Evolutionary conservation across 2,888 invertebrate genomes (phyloP).

Genomic region (Schrankia costaestrigalis): DNA sequence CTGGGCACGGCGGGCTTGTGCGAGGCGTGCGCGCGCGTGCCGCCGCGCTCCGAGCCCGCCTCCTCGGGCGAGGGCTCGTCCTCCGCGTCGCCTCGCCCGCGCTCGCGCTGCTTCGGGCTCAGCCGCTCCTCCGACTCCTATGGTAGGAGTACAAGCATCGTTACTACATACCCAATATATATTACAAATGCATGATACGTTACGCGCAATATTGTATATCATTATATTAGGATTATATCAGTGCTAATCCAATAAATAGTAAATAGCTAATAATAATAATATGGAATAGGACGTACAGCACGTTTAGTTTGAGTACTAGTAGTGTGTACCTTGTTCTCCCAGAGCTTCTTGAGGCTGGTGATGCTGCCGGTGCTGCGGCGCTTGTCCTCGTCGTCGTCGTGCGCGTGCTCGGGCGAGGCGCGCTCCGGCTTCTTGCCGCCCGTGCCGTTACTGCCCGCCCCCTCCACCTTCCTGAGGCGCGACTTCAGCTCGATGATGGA

Average conservation of each 20-base stretch:
- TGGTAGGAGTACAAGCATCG: background rate
- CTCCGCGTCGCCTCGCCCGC: slow-evolving; percentile 47
- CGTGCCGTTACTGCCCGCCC: slow-evolving; percentile 55
- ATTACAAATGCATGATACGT: too few relatives aligned
- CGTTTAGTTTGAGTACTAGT: too few relatives aligned
- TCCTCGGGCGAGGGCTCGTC: slow-evolving; percentile 48
- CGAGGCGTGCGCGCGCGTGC: slow-evolving; percentile 25
- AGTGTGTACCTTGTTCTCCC: slow-evolving; percentile 93
- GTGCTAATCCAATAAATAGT: too few relatives aligned
- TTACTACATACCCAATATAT: too few relatives aligned
- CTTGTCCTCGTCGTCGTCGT: slow-evolving; percentile 88
- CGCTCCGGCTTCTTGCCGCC: slow-evolving; percentile 49
- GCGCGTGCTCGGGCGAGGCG: slow-evolving; percentile 59
- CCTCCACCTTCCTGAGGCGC: slow-evolving; percentile 89
- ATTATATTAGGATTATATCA: too few relatives aligned
- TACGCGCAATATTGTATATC: too few relatives aligned
- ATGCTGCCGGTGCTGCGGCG: slow-evolving; percentile 95
- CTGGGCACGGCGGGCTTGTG: slow-evolving; percentile 84
- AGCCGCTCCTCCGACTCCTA: slow-evolving; percentile 81
- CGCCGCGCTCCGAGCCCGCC: slow-evolving; percentile 23
- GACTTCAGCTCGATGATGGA: slow-evolving; percentile 92
- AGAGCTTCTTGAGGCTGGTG: slow-evolving; percentile 93
- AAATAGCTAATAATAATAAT: too few relatives aligned
- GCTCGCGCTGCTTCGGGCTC: slow-evolving; percentile 82
- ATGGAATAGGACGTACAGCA: too few relatives aligned